phyloP scores from a whole-genome alignment of 2,797 vertebrate genomes.

The Morus bassanus region DNA sequence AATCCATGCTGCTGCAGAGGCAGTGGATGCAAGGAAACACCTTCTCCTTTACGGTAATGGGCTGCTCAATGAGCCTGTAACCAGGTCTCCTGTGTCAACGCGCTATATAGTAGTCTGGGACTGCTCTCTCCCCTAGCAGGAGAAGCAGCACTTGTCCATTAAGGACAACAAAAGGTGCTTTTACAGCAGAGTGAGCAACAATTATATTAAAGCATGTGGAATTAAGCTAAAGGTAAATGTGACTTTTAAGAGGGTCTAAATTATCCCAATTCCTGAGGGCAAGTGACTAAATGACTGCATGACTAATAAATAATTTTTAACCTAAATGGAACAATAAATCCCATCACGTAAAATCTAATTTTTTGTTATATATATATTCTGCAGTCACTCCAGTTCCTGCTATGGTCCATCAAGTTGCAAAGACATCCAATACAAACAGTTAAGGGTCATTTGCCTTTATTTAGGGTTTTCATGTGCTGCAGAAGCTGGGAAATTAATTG shows the following conservation, averaged over 20 bases:
- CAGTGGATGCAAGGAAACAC: not conserved
- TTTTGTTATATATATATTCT: conserved; percentile 8
- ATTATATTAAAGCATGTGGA: not conserved
- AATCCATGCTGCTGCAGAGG: not conserved
- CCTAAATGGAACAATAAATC: conserved; percentile 39
- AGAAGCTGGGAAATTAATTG: conserved; percentile 1
- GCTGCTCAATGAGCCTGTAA: not conserved
- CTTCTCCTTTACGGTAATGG: not conserved
- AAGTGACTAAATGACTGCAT: not conserved
- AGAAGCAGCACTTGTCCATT: not conserved
- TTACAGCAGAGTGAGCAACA: not conserved
- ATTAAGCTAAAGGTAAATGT: not conserved
- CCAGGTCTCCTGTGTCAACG: not conserved
- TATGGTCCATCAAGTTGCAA: not conserved
- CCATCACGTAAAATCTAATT: not conserved
- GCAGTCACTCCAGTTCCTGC: not conserved
- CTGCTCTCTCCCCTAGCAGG: not conserved
- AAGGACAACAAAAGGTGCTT: not conserved
- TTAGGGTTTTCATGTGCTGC: not conserved
- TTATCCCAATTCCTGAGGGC: not conserved
- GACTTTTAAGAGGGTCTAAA: not conserved
- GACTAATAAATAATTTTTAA: conserved; percentile 38
- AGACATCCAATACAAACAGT: not conserved
- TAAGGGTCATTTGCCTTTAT: conserved; percentile 21
- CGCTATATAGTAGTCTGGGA: not conserved